Percentiles rank a stretch among this genome's conserved stretches.
Conservation (phyloP, 1,140 invertebrate genomes). For the Cydia amplana region DNA sequence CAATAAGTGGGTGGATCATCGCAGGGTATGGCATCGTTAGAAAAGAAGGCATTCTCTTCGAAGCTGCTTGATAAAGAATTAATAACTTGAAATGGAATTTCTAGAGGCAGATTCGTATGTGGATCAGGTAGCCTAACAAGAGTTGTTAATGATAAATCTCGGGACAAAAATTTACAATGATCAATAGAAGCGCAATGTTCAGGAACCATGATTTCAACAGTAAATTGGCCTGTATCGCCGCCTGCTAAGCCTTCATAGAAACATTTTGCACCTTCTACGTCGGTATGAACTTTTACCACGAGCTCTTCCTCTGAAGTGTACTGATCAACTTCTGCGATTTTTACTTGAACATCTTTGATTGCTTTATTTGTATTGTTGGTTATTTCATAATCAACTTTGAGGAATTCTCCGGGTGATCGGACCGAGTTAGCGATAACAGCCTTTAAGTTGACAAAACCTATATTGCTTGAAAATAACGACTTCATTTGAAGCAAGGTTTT, state of each 20-base stretch:
- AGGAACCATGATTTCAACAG: conserved; percentile 23
- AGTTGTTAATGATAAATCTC: conserved; percentile 22
- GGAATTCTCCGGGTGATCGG: neutral
- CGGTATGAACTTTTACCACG: conserved; percentile 1
- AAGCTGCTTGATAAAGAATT: conserved; percentile 9
- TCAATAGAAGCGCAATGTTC: conserved; percentile 1
- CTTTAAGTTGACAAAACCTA: conserved; percentile 29
- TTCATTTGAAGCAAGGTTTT: conserved; percentile 22
- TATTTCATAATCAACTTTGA: conserved; percentile 32
- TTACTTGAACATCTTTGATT: conserved; percentile 30
- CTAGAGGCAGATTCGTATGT: conserved; percentile 17
- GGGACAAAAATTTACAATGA: conserved; percentile 22
- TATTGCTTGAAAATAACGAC: neutral
- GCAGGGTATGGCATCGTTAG: neutral
- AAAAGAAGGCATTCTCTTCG: neutral
- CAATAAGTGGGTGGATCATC: neutral
- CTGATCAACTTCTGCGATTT: conserved; percentile 19
- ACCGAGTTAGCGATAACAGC: conserved; percentile 33
- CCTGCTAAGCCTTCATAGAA: neutral
- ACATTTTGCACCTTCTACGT: conserved; percentile 12
- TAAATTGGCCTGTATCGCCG: neutral
- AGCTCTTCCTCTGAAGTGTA: neutral
- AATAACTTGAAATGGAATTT: conserved; percentile 34
- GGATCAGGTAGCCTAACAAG: conserved; percentile 28
- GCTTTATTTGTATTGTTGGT: conserved; percentile 22